A percentile compares a stretch with the other conserved stretches of the same genome.
Evolutionary conservation across 2,113 vertebrate genomes (phyloP).

Genomic region (Entelurus aequoreus): DNA sequence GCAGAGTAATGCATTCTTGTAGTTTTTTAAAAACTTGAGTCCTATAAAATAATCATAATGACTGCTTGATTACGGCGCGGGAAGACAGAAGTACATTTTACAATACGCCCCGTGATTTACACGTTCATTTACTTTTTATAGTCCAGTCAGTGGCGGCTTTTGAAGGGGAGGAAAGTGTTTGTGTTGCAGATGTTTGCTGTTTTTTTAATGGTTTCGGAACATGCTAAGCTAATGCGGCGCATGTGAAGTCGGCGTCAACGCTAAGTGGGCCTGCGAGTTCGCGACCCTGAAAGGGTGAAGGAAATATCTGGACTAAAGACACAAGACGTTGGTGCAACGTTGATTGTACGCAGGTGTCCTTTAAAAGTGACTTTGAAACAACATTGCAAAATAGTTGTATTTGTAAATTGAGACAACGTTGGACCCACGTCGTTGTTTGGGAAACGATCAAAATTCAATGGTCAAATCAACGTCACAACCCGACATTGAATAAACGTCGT

Average conservation of each 20-base stretch:
- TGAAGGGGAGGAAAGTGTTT: conserved; percentile 62
- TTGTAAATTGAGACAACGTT: too few species aligned
- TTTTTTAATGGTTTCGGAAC: conserved; percentile 18
- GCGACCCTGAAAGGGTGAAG: background rate
- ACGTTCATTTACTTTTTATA: conserved; percentile 72
- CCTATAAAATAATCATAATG: conserved; percentile 86
- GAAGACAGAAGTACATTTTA: conserved; percentile 72
- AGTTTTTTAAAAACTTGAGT: conserved; percentile 92
- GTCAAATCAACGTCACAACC: too few species aligned
- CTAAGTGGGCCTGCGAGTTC: conserved; percentile 27
- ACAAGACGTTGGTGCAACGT: too few species aligned
- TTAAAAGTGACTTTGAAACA: too few species aligned
- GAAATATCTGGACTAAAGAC: too few species aligned
- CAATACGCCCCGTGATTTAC: conserved; percentile 75
- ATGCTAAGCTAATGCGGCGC: conserved; percentile 29
- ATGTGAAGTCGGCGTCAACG: conserved; percentile 46
- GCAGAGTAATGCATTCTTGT: conserved; percentile 92
- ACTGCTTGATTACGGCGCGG: conserved; percentile 78
- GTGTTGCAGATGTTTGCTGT: conserved; percentile 63
- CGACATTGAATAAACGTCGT: too few species aligned
- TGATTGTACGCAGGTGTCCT: too few species aligned
- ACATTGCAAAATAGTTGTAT: too few species aligned
- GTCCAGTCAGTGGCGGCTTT: conserved; percentile 74
- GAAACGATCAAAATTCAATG: too few species aligned
- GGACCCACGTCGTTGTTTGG: too few species aligned